Evolutionary conservation across 2,888 invertebrate genomes (phyloP), one percentile per base, ranked within the genome.

Genomic region (Heliconius aoede): DNA sequence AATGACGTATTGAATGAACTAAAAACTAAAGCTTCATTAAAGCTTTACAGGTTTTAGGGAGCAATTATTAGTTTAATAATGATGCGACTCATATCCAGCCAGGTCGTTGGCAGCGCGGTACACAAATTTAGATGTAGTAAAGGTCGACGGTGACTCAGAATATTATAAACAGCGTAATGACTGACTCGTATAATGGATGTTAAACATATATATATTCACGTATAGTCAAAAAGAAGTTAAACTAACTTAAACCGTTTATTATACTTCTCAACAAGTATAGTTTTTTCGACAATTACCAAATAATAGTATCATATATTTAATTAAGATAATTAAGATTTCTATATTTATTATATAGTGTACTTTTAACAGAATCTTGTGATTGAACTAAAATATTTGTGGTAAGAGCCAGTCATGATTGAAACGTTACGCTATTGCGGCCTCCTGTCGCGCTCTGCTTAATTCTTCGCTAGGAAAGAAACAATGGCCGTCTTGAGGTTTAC

Each of bases 81-180:
- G 4, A 73, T 26, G 9, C n/a, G 46, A 15, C 51, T 67, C 61
- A 69, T 36, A 58, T 28, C n/a, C 58, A 21, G 71, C n/a, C 80
- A 85, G 90, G 89, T 90, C 90, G 89, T 90, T 90, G 88, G 88
- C 88, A 86, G 88, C 84, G 90, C 64, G 51, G 72, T 73, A 74
- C 69, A 74, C 91, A 85, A 92, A 93, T 90, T 92, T 92, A 93
- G 91, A 90, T 82, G 84, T 87, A 80, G 87, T 84, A 92, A 92
- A 92, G 91, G 90, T 91, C 91, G 88, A 74, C 81, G 80, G 78
- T 92, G 92, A 93, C 83, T 93, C 92, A 92, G 81, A 76, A 84
- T 84, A 85, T 85, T 80, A 76, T 71, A 46, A 74, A 76, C 71
- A 75, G 73, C 69, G 55, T 69, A 69, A 69, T 69, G 55, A 32